Percentiles rank a stretch among this genome's conserved stretches.
phyloP scores from a whole-genome alignment of 2,797 vertebrate species.

The Anguilla pacifica region DNA sequence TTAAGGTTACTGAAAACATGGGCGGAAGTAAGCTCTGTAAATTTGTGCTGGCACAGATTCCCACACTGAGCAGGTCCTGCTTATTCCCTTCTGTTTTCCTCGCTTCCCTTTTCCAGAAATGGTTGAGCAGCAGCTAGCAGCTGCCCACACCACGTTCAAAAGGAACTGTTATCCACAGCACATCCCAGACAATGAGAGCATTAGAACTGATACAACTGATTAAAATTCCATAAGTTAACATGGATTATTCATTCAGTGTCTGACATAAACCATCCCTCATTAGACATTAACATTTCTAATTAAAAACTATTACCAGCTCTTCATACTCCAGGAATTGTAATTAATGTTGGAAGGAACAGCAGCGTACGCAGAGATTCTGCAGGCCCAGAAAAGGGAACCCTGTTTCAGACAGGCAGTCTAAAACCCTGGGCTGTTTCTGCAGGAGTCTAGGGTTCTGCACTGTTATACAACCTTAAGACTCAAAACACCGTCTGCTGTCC shows the following conservation, averaged over 20 bases:
- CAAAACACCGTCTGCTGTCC: not conserved
- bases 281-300: not conserved
- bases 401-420: not conserved
- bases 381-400: not conserved
- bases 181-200: not conserved
- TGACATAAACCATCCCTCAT: not conserved
- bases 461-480: not conserved
- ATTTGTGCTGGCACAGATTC: not conserved
- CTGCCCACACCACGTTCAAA: not conserved
- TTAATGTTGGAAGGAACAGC: not conserved
- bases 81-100: not conserved
- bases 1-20: not conserved
- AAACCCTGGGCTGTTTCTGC: not conserved
- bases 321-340: constrained; percentile 1
- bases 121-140: not conserved
- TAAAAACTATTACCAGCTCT: not conserved
- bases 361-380: not conserved
- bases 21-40: not conserved
- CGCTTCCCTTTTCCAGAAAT: not conserved
- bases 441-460: not conserved
- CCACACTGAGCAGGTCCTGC: not conserved
- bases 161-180: not conserved
- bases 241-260: not conserved
- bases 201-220: not conserved
- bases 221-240: not conserved